Conservation (phyloP, 1,140 invertebrate genomes). For the Ladona fulva region DNA sequence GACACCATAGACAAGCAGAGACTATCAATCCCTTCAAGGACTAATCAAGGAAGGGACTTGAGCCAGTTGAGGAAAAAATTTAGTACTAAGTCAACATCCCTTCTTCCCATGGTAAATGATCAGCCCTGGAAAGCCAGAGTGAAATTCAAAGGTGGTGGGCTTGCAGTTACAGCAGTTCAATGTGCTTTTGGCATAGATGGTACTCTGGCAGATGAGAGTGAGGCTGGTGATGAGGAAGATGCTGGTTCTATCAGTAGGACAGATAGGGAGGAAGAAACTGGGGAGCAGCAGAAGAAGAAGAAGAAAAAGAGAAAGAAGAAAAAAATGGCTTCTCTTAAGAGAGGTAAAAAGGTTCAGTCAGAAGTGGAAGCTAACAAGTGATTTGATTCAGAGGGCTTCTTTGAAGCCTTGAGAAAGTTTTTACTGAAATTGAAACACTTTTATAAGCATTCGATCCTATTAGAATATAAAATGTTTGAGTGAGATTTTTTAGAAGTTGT, state of each 20-base stretch:
- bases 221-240: neutral
- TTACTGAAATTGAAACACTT: no score
- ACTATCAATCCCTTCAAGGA: neutral
- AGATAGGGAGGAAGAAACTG: neutral
- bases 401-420: neutral
- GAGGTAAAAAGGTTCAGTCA: neutral
- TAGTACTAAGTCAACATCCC: neutral
- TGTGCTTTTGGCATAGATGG: neutral
- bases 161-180: neutral
- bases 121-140: neutral
- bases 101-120: neutral
- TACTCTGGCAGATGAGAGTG: neutral
- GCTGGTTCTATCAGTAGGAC: neutral
- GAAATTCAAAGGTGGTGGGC: neutral
- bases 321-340: neutral
- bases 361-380: neutral
- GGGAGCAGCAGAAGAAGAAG: neutral
- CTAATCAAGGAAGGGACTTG: neutral
- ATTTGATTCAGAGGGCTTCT: neutral
- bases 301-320: neutral
- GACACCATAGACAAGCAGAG: neutral
- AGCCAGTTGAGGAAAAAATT: neutral
- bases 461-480: neutral
- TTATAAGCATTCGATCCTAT: no score
- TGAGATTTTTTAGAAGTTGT: neutral